Evolutionary conservation across 92 coral and sea anemone genomes (phyloP), one percentile per base, ranked within the genome.

Genomic region (Metridium senile): DNA sequence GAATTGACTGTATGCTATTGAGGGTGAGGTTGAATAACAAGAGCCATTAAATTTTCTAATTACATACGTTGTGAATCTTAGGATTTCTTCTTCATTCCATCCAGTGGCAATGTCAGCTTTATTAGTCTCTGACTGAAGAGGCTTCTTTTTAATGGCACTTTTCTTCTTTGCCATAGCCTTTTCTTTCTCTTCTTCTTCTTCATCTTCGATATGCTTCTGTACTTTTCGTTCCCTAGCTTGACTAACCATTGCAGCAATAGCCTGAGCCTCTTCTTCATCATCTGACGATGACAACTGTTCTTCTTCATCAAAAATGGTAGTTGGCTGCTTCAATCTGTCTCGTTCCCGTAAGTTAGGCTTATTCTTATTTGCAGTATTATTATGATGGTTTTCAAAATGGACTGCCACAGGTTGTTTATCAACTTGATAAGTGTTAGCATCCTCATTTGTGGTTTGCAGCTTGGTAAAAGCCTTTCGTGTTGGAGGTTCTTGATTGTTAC

Each of bases 71-170:
- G 77, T 79, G 1, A 89, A 58, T 68, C 86, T 80, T 20, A 79
- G 54, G 33, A 86, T 72, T 72, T 90, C 95, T 1, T 90, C 89
- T 1, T 75, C 87, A 4, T 59, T 62, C 91, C 91, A 90, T 0
- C 65, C 66, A 11, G 33, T 69, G 25, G 58, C 93, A 46, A 71
- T 51, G 19, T 30, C 81, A 68, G 69, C 47, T 58, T 23, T 67
- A 65, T 21, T 30, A 52, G 46, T 70, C 18, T 2, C 45, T 62
- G 9, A 16, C 21, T 46, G 49, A 26, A 23, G 11, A 1, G 28
- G 34, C 70, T 71, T 20, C 8, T 33, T 33, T 0, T 54, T 54
- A 21, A 10, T 16, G 20, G 20, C 21, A 13, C 22, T 8, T 56
- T 33, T 17, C 66, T 17, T 16, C 58, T 34, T 71, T 9, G 20